phyloP scores from a whole-genome alignment of 1,140 invertebrate species.

The Cataglyphis hispanica region DNA sequence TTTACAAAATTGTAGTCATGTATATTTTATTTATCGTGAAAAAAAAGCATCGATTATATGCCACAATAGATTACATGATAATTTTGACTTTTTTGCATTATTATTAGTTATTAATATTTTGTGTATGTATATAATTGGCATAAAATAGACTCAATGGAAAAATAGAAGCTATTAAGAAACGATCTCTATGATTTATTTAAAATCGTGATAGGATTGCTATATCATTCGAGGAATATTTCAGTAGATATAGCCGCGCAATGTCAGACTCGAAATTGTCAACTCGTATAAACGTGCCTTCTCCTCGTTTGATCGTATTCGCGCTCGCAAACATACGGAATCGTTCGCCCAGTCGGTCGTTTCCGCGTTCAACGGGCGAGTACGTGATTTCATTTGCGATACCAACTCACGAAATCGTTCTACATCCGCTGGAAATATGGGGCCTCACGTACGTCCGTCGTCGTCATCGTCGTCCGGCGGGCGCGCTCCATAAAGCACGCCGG shows the following conservation, averaged over 20 bases:
- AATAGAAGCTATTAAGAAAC: neutral
- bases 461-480: constrained; percentile 23
- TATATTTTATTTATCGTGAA: constrained; percentile 10
- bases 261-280: neutral
- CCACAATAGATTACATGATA: no score
- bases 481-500: constrained; percentile 72
- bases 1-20: constrained; percentile 24
- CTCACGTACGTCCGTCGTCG: constrained; percentile 66
- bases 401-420: constrained; percentile 81
- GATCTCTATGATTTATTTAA: neutral
- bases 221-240: neutral
- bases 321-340: constrained; percentile 62
- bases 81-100: neutral
- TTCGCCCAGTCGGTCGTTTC: constrained; percentile 73
- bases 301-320: constrained; percentile 9
- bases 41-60: neutral
- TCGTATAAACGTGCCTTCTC: neutral
- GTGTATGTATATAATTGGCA: no score
- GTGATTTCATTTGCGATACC: constrained; percentile 86
- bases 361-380: constrained; percentile 80
- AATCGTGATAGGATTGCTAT: neutral
- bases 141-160: no score
- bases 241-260: neutral
- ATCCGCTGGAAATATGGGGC: constrained; percentile 78
- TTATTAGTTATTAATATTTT: neutral